phyloP scores from a whole-genome alignment of 2,888 invertebrate species.

The Rugalucina vietnamica region DNA sequence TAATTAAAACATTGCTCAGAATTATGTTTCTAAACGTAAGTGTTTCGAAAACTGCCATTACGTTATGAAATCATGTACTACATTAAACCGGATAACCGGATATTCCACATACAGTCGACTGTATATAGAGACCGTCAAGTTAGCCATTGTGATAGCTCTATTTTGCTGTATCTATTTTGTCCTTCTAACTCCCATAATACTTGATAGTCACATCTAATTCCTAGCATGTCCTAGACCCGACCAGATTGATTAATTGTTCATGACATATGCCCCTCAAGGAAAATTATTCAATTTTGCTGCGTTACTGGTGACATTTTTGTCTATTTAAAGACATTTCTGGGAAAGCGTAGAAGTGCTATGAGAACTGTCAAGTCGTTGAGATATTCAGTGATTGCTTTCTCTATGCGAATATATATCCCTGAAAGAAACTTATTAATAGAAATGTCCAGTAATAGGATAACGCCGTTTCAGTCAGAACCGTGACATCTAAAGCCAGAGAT shows the following conservation, averaged over 20 bases:
- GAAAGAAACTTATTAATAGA: neutral
- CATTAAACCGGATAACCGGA: too few relatives aligned
- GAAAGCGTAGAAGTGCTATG: neutral
- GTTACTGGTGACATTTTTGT: neutral
- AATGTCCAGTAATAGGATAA: neutral
- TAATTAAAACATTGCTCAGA: too few relatives aligned
- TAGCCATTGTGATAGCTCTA: too few relatives aligned
- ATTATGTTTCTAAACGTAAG: too few relatives aligned
- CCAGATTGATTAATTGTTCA: conserved; percentile 12
- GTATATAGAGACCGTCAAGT: too few relatives aligned
- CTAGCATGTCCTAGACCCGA: neutral
- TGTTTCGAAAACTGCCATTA: too few relatives aligned
- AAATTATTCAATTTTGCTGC: conserved; percentile 6
- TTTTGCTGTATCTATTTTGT: too few relatives aligned
- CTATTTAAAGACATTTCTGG: conserved; percentile 8
- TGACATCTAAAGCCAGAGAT: neutral
- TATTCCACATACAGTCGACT: too few relatives aligned
- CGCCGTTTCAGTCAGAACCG: neutral
- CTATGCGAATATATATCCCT: neutral
- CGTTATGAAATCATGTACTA: too few relatives aligned
- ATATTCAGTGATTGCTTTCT: neutral
- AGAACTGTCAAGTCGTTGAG: conserved; percentile 1
- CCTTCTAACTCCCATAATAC: neutral
- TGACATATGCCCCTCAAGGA: conserved; percentile 2
- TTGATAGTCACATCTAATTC: neutral